Evolutionary conservation across 1,140 invertebrate species (phyloP), one percentile per base, ranked within the genome.

Genomic region (Plutomurus gul): DNA sequence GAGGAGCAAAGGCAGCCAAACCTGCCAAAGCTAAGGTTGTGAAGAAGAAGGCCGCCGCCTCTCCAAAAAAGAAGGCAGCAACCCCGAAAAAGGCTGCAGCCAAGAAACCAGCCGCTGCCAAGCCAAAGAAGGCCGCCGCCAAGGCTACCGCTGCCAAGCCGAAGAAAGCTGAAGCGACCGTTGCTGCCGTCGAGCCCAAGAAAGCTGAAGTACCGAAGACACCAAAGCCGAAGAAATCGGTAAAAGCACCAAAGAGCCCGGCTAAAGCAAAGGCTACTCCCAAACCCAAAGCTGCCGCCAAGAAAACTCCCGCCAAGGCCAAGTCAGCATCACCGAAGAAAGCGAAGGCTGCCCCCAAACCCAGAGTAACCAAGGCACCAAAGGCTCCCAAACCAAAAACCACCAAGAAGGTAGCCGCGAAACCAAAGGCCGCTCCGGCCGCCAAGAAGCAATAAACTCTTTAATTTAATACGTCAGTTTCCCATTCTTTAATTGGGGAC

Each of bases 1-100:
- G 82, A 0, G 82, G 83, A 8, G 83, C 82, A 22, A 84, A 84
- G n/a, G 82, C 83, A 22, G 81, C 82, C 18, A 87, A 87, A 77
- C 71, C 79, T n/a, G 76, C 47, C 7, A 80, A 81, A 60, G 84
- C 84, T n/a, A 65, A 65, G 30, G 71, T 40, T 5, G 77, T n/a
- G 5, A 71, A 75, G 73, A 76, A 76, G 43, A 76, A 76, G 56
- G 85, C 85, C 60, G 37, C 82, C 30, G 51, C 3, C 16, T 20
- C 33, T 7, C 72, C 40, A 7, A 72, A 71, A 37, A 72, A 72
- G 30, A 78, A 60, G 22, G 39, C 20, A 7, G 30, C 65, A 6
- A 7, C 25, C 18, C 18, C 75, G 25, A 76, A 76, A 40, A 85
- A 83, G 33, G 36, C 37, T 20, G 60, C 79, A 0, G 51, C 79